Conservation (phyloP, 1,140 invertebrate genomes). For the Neodiprion fabricii region DNA sequence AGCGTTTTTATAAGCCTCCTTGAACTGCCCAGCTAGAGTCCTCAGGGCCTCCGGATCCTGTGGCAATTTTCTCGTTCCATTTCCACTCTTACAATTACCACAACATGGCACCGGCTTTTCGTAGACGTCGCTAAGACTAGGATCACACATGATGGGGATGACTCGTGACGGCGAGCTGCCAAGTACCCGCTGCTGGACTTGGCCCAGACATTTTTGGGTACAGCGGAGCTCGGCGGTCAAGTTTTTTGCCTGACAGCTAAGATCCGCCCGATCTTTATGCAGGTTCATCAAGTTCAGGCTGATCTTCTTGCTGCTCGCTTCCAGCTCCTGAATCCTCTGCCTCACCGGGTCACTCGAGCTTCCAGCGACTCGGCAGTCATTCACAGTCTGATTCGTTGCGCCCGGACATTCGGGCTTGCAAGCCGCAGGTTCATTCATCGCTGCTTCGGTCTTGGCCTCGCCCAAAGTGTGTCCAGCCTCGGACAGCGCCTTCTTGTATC, state of each 20-base stretch:
- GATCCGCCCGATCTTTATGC: conserved; percentile 16
- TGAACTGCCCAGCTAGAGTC: neutral
- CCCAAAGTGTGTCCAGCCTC: neutral
- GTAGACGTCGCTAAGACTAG: neutral
- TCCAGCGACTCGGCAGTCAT: neutral
- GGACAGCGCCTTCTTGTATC: conserved; percentile 14
- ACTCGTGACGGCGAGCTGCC: neutral
- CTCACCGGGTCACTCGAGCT: neutral
- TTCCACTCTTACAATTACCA: neutral
- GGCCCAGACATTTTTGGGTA: neutral
- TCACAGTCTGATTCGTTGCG: neutral
- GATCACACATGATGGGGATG: neutral
- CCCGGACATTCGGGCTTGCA: neutral
- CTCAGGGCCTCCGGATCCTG: neutral
- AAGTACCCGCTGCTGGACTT: conserved; percentile 4
- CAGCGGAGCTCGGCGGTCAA: conserved; percentile 14
- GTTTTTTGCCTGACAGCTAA: conserved; percentile 4
- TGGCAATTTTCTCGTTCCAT: neutral
- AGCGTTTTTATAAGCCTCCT: neutral
- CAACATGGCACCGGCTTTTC: neutral
- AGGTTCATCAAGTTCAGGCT: conserved; percentile 19
- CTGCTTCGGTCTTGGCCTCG: neutral
- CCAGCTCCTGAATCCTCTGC: conserved; percentile 18
- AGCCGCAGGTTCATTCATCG: neutral
- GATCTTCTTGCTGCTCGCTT: conserved; percentile 21